Evolutionary conservation across 2,113 vertebrate species (phyloP).

Genomic region (Gulo gulo): DNA sequence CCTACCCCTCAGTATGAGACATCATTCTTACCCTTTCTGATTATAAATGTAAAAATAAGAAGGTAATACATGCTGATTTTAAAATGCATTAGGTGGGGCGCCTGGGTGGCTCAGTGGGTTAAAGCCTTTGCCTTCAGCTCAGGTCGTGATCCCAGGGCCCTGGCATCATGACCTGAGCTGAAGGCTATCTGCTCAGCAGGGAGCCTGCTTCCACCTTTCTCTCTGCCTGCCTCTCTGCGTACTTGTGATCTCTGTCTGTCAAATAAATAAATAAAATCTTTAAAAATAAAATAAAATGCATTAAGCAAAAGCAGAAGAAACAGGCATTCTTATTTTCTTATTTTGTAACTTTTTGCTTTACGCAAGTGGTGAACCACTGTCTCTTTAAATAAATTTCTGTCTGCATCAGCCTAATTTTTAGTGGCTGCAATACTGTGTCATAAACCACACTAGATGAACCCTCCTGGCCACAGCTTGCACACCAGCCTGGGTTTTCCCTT

Average conservation of each 20-base stretch:
- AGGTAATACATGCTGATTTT: neutral
- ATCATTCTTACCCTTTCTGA: neutral
- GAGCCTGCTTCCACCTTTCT: too few species aligned
- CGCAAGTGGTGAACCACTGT: neutral
- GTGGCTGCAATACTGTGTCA: neutral
- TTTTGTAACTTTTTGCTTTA: neutral
- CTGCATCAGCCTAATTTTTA: neutral
- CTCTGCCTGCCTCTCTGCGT: too few species aligned
- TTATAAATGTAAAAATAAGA: neutral
- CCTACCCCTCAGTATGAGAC: neutral
- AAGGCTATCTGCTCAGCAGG: too few species aligned
- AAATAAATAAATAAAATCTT: too few species aligned
- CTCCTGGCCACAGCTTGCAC: neutral
- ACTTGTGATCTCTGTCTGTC: too few species aligned
- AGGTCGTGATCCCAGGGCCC: too few species aligned
- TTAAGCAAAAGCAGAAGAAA: neutral
- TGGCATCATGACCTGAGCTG: too few species aligned
- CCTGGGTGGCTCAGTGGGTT: too few species aligned
- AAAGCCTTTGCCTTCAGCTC: too few species aligned
- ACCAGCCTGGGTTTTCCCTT: neutral
- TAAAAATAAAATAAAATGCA: neutral
- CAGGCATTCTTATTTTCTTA: neutral
- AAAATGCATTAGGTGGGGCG: neutral
- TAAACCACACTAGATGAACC: neutral
- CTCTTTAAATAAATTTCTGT: neutral